Evolutionary conservation across 2,888 invertebrate species (phyloP).

Genomic region (Polietes domitor): DNA sequence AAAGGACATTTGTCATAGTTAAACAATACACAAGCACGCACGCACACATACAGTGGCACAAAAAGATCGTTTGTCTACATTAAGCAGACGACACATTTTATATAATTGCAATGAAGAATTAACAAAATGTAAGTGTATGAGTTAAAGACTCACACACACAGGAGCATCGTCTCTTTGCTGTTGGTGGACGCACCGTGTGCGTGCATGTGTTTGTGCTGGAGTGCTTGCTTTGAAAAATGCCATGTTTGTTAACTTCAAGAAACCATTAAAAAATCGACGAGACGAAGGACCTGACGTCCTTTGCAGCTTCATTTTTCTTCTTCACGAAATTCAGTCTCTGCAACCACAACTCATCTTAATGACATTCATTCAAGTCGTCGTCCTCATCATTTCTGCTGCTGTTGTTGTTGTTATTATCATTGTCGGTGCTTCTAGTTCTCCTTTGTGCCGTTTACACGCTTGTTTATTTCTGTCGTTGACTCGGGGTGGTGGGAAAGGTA

Average conservation of each 20-base stretch:
- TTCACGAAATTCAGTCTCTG: constrained; percentile 38
- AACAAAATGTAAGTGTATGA: constrained; percentile 13
- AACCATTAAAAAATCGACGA: constrained; percentile 17
- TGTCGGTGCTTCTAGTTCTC: constrained; percentile 9
- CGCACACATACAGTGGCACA: neutral
- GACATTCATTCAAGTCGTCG: constrained; percentile 40
- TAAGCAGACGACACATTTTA: constrained; percentile 36
- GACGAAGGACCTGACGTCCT: neutral
- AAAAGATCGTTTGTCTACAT: constrained; percentile 45
- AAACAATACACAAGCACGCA: constrained; percentile 27
- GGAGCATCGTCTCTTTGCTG: neutral
- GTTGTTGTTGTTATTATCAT: neutral
- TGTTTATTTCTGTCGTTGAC: neutral
- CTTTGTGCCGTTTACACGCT: neutral
- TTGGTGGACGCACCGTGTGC: neutral
- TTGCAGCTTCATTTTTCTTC: neutral
- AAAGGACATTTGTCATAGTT: constrained; percentile 46
- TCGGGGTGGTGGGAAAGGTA: constrained; percentile 9
- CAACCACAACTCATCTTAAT: constrained; percentile 54
- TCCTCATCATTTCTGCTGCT: neutral
- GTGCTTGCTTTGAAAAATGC: constrained; percentile 24
- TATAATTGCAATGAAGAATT: constrained; percentile 49
- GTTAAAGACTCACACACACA: neutral
- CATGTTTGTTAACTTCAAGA: constrained; percentile 26
- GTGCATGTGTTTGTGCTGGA: constrained; percentile 4